These are phyloP conservation scores for Sminthurinus signatus DNA, from an alignment of 1,140 invertebrate species.

Conservation along the genomic window DNA sequence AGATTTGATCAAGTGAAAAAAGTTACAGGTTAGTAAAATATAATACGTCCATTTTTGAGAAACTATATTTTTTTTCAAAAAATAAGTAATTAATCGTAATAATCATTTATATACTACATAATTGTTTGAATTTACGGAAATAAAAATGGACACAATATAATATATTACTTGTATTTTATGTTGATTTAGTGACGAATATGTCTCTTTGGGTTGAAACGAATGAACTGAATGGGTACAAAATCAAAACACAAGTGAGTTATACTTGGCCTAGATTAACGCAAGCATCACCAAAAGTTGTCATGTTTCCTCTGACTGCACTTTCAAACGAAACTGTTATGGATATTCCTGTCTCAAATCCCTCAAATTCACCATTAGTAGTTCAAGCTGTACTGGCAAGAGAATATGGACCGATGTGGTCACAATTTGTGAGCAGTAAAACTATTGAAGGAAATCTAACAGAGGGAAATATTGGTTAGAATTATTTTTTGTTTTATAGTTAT, in stretches of 20 bases:
- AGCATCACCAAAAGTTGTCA: slow-evolving; percentile 51
- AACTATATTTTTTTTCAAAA: too few relatives aligned
- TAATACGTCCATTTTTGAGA: too few relatives aligned
- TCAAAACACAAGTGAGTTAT: slow-evolving; percentile 61
- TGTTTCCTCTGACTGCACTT: slow-evolving; percentile 74
- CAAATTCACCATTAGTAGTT: slow-evolving; percentile 52
- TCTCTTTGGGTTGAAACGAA: slow-evolving; percentile 66
- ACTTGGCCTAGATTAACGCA: slow-evolving; percentile 63
- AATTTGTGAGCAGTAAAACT: slow-evolving; percentile 24
- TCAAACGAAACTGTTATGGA: slow-evolving; percentile 64
- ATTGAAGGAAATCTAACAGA: slow-evolving; percentile 29
- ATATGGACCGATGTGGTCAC: slow-evolving; percentile 43
- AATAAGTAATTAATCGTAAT: too few relatives aligned
- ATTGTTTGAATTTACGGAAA: too few relatives aligned
- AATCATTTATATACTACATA: too few relatives aligned
- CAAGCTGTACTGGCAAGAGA: slow-evolving; percentile 58
- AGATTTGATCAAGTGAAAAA: slow-evolving; percentile 36
- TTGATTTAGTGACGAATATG: too few relatives aligned
- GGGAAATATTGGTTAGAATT: slow-evolving; percentile 16
- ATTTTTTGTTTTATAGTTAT: not conserved
- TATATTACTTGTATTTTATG: too few relatives aligned
- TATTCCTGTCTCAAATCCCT: slow-evolving; percentile 58
- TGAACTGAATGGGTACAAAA: slow-evolving; percentile 62
- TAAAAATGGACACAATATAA: too few relatives aligned
- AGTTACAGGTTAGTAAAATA: slow-evolving; percentile 19